Evolutionary conservation across 2,888 invertebrate species (phyloP), one percentile per base, ranked within the genome.

Genomic region (Amitus sp.): DNA sequence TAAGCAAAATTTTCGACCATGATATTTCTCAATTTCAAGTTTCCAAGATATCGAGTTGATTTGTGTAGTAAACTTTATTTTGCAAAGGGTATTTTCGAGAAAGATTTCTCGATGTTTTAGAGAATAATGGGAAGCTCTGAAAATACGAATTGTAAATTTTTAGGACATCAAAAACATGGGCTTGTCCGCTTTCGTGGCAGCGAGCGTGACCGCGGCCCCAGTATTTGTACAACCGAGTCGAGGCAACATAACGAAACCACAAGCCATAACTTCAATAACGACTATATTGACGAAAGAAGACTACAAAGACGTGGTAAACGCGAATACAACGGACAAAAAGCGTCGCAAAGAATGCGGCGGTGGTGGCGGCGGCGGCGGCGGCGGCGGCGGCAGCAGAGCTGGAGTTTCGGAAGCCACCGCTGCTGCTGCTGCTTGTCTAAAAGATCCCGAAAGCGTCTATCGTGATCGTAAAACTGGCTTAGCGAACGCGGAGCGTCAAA

Each of bases 221-320:
- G 87, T 86, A 40, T 79, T 87, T 1, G 85, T 84, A 30, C 87
- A 88, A 6, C 87, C 88, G 7, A 87, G 86, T 61, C 88, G 93
- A 46, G 89, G 89, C 2, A 89, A 90, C 23, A 92, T 92, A 52
- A 91, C 91, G 4, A 93, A 94, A 73, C 94, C 95, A 0, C 95
- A 95, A 81, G 94, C 94, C 2, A 92, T 94, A 6, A 93, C 94
- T 17, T 94, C 94, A 7, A 94, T 94, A 90, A 92, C 93, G 0
- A 90, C 89, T 61, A 93, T 94, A 73, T 93, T 94, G 1, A 93
- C 94, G 0, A 87, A 92, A 68, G 93, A 94, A 67, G 94, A 94
- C 75, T 93, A 94, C 74, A 89, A 91, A 73, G 87, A 87, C 27
- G 84, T 86, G 1, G 84, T 85, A 2, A 90, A 91, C 50, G 86